Evolutionary conservation across 2,797 vertebrate genomes (phyloP).

Genomic region (Myoxocephalus aenaeus): DNA sequence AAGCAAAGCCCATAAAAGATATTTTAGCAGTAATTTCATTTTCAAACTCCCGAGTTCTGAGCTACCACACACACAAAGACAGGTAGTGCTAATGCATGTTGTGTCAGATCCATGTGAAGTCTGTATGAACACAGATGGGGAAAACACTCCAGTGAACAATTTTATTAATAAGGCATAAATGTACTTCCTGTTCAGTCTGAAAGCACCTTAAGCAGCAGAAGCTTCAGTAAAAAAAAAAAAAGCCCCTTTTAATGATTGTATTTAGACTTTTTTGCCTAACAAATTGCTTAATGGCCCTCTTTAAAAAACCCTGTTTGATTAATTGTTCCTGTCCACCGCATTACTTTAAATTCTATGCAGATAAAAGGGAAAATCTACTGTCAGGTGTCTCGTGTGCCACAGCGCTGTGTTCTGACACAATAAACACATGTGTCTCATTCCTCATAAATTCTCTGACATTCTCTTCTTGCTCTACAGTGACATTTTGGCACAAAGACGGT

Average conservation of each 20-base stretch:
- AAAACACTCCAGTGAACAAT: neutral
- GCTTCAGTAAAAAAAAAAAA: neutral
- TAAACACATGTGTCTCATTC: conserved; percentile 8
- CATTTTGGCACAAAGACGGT: conserved; percentile 59
- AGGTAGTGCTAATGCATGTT: neutral
- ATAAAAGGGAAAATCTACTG: conserved; percentile 14
- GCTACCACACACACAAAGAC: neutral
- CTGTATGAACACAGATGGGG: neutral
- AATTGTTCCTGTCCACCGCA: neutral
- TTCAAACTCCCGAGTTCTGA: neutral
- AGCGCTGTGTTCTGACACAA: conserved; percentile 17
- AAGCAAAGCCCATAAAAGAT: too few species aligned
- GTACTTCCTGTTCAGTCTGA: neutral
- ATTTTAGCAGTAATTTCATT: too few species aligned
- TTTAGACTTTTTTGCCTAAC: neutral
- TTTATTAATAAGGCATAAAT: conserved; percentile 2
- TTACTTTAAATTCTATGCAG: neutral
- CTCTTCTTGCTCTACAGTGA: conserved; percentile 37
- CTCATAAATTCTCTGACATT: conserved; percentile 27
- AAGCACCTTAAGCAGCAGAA: neutral
- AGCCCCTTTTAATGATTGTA: neutral
- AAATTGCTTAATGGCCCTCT: conserved; percentile 4
- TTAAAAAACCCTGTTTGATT: neutral
- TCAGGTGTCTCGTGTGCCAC: conserved; percentile 27
- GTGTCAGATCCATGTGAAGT: neutral